Conservation (phyloP, 1,140 invertebrate species). For the Lucilia sericata region DNA sequence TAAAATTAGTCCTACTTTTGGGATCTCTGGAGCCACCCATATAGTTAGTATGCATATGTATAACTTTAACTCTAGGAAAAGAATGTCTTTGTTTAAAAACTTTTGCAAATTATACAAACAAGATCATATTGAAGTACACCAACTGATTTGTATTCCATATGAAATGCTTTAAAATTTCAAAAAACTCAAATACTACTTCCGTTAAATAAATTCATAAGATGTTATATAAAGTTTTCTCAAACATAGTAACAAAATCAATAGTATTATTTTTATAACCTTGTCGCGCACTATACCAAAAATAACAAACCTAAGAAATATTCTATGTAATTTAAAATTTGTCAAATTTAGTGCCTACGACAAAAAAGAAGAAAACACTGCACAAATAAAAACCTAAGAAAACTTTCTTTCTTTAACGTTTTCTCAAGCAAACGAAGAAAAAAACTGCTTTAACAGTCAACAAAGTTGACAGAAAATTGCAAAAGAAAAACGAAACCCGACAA, state of each 20-base stretch:
- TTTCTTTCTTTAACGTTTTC: slow-evolving; percentile 8
- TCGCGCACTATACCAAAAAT: background rate
- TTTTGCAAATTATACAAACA: too few relatives aligned
- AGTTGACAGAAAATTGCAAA: background rate
- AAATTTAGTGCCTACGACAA: slow-evolving; percentile 9
- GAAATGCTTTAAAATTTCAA: background rate
- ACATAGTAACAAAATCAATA: background rate
- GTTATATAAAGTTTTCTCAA: background rate
- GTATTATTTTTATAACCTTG: background rate
- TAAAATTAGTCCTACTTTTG: too few relatives aligned
- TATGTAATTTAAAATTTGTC: slow-evolving; percentile 24
- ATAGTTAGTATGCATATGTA: too few relatives aligned
- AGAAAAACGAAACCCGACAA: slow-evolving; percentile 3
- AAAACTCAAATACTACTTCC: background rate
- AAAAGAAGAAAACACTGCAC: background rate
- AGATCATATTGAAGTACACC: too few relatives aligned
- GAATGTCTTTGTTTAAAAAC: too few relatives aligned
- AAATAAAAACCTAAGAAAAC: slow-evolving; percentile 16
- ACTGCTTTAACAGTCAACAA: slow-evolving; percentile 20
- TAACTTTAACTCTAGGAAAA: too few relatives aligned
- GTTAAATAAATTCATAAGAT: background rate
- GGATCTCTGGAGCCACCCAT: too few relatives aligned
- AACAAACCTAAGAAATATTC: background rate
- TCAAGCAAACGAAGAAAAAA: background rate
- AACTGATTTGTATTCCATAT: background rate